Evolutionary conservation across 2,113 vertebrate genomes (phyloP).

Genomic region (Acanthisitta chloris): DNA sequence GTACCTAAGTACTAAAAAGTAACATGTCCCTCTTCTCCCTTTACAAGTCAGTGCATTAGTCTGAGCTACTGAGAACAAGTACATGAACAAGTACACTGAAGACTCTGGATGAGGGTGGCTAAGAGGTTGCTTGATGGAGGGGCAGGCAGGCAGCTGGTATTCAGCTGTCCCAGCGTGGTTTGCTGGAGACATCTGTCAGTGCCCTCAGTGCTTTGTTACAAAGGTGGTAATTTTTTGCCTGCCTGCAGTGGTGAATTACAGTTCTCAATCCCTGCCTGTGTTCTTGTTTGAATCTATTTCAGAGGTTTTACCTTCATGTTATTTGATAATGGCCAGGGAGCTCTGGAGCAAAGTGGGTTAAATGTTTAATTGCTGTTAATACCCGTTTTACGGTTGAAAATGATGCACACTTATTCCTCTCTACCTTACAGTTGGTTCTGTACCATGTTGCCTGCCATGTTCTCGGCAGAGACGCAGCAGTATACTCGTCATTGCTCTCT

Average conservation of each 20-base stretch:
- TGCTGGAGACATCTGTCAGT: conserved; percentile 15
- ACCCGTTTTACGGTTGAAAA: not conserved
- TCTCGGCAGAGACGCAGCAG: not conserved
- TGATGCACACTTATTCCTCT: not conserved
- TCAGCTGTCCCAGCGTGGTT: conserved; percentile 15
- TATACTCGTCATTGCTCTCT: not conserved
- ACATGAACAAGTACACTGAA: not conserved
- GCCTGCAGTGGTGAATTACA: conserved; percentile 39
- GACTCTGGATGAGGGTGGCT: not conserved
- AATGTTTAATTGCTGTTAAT: conserved; percentile 7
- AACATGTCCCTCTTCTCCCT: not conserved
- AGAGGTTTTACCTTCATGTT: not conserved
- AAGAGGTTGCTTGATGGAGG: not conserved
- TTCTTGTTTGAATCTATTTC: conserved; percentile 12
- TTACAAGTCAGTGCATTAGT: not conserved
- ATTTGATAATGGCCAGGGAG: not conserved
- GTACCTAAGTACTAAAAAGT: not conserved
- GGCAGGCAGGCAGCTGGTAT: not conserved
- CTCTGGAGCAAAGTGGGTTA: not conserved
- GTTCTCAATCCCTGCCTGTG: not conserved
- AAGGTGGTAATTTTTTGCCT: conserved; percentile 37
- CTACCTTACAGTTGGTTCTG: not conserved
- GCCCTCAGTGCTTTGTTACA: not conserved
- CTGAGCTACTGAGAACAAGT: not conserved
- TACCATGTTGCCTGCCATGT: not conserved